Base-by-base conservation (phyloP, 1,140 invertebrate species). In the Oryctes rhinoceros region DNA sequence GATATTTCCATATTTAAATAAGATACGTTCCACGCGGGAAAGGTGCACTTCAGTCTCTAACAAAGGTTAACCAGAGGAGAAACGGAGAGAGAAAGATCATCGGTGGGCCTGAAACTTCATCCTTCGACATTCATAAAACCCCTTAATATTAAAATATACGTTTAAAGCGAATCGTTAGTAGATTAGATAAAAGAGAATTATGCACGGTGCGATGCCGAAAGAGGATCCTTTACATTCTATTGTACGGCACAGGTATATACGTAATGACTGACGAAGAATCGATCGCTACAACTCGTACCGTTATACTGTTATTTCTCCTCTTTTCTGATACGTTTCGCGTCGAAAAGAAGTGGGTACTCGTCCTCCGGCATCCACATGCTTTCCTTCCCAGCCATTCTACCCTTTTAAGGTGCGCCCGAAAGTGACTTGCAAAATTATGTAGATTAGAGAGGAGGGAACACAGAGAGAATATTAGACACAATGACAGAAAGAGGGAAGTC, bases 61-160 rank as follows among this genome's bases (percentile, higher is more conserved):
- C 30, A 20, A 18, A 20, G 20, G 20, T 4, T 11, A 11, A 30
- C 3, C n/a, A 0, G 11, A 9, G 10, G 35, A 71, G 24, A 71
- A 1, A 71, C 13, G 53, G 53, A 71, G 15, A 24, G n/a, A n/a
- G n/a, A n/a, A n/a, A n/a, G n/a, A n/a, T 37, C 65, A 37, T 71
- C 65, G 3, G 20, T 71, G 4, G 65, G 65, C 20, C n/a, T 37
- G 65, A 71, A 71, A 35, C 65, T 71, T 37, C n/a, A 37, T 20
- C 20, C 35, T 71, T 37, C 65, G 20, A 71, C 65, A 71, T 71
- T 71, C 65, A 71, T 71, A 71, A 71, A 71, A 71, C 65, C 65
- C 65, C 65, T 71, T 71, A 71, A 71, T 71, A 71, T 71, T 71
- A 71, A 71, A 71, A 71, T 71, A 71, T 71, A 71, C 65, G 65